Conservation (phyloP, 2,797 vertebrate genomes). For the Fratercula arctica region DNA sequence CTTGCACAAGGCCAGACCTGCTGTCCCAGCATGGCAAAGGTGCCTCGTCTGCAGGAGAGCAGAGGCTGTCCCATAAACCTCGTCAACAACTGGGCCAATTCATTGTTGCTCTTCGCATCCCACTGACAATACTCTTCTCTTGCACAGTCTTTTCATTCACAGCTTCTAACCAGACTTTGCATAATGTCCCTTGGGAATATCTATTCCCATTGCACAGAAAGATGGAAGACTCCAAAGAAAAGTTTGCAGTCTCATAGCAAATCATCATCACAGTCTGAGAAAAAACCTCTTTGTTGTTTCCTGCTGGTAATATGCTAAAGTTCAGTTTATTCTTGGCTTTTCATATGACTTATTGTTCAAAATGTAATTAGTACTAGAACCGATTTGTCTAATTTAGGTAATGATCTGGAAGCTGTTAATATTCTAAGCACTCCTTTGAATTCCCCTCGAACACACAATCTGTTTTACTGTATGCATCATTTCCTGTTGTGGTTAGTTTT, state of each 20-base stretch:
- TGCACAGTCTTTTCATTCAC: background rate
- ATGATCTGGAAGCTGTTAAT: background rate
- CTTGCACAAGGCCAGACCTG: background rate
- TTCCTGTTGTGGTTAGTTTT: slow-evolving; percentile 16
- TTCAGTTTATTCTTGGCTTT: background rate
- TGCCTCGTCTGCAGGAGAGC: background rate
- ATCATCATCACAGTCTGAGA: background rate
- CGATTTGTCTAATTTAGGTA: background rate
- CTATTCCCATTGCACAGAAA: background rate
- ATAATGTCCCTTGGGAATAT: background rate
- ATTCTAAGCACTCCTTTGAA: background rate
- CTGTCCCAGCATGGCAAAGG: background rate
- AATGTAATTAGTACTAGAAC: background rate
- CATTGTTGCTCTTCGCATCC: background rate
- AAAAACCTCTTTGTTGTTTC: background rate
- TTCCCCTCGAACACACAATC: background rate
- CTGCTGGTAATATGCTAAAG: background rate
- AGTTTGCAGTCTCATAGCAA: background rate
- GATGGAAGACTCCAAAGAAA: background rate
- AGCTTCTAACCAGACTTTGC: background rate
- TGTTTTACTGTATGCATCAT: background rate
- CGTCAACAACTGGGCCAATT: background rate
- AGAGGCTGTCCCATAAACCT: background rate
- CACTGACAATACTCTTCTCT: background rate
- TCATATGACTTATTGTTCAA: background rate